These are phyloP conservation scores for Campoletis raptor DNA, from an alignment of 2,888 invertebrate genomes.

Conservation along the genomic window DNA sequence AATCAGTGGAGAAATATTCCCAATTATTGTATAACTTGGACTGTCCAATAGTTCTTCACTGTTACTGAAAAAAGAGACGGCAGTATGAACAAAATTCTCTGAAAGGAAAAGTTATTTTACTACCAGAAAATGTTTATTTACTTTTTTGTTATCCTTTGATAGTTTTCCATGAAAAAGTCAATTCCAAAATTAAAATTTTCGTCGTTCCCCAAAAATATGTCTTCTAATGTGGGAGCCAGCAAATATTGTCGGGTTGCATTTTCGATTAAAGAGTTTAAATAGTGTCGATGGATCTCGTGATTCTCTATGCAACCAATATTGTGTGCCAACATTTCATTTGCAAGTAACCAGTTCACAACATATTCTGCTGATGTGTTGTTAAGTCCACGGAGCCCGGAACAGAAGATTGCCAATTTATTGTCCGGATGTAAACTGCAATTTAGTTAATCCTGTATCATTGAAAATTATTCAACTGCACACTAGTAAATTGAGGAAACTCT, in stretches of 20 bases:
- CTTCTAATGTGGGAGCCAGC: neutral
- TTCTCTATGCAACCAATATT: slow-evolving; percentile 84
- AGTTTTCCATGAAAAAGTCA: slow-evolving; percentile 63
- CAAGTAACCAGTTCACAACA: slow-evolving; percentile 16
- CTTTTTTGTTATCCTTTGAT: slow-evolving; percentile 31
- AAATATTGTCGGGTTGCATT: slow-evolving; percentile 16
- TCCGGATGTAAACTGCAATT: slow-evolving; percentile 84
- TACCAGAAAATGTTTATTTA: slow-evolving; percentile 29
- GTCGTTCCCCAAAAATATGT: slow-evolving; percentile 54
- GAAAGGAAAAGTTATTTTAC: neutral
- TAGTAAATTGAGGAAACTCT: neutral
- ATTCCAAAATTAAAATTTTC: slow-evolving; percentile 69
- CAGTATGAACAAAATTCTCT: neutral
- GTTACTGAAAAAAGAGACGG: neutral
- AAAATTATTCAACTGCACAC: neutral
- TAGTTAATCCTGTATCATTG: neutral
- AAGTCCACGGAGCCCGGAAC: slow-evolving; percentile 82
- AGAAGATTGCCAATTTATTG: slow-evolving; percentile 84
- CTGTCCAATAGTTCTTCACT: neutral
- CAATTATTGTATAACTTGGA: neutral
- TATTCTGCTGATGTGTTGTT: slow-evolving; percentile 43
- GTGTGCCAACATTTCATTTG: neutral
- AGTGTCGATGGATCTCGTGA: slow-evolving; percentile 81
- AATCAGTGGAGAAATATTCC: neutral
- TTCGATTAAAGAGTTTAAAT: neutral